Evolutionary conservation across 2,113 vertebrate genomes (phyloP).

Genomic region (Porphyrio hochstetteri): DNA sequence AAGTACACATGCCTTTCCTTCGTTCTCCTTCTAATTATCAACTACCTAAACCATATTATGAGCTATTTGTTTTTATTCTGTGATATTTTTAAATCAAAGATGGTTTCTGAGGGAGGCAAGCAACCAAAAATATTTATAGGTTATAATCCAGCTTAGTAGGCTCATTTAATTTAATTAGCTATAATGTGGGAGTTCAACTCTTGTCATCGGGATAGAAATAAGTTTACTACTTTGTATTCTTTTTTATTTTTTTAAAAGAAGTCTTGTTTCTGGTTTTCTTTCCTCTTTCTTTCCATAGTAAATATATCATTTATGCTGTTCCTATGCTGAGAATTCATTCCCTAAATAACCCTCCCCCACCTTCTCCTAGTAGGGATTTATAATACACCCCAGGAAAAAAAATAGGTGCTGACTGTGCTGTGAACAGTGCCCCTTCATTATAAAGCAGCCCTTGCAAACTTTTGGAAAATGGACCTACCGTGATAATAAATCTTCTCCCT

Average conservation of each 20-base stretch:
- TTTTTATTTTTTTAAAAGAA: neutral
- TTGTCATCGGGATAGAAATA: neutral
- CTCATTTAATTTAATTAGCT: slow-evolving; percentile 44
- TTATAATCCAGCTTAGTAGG: neutral
- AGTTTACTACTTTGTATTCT: neutral
- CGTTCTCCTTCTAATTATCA: slow-evolving; percentile 11
- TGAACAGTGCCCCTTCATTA: slow-evolving; percentile 46
- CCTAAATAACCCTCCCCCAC: neutral
- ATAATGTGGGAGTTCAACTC: neutral
- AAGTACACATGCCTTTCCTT: neutral
- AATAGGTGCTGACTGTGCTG: neutral
- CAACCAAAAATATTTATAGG: slow-evolving; percentile 33
- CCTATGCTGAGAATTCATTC: neutral
- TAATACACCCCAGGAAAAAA: neutral
- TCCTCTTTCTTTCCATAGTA: neutral
- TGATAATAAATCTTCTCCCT: slow-evolving; percentile 67
- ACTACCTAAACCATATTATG: neutral
- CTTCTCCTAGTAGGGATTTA: neutral
- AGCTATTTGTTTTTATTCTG: slow-evolving; percentile 3
- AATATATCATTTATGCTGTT: neutral
- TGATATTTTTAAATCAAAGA: slow-evolving; percentile 21
- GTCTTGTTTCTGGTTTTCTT: neutral
- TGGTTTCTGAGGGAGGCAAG: slow-evolving; percentile 25
- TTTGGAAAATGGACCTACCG: slow-evolving; percentile 29
- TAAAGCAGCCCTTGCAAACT: slow-evolving; percentile 29